Evolutionary conservation across 53 echinoderm and acorn worm species (phyloP), one percentile per base, ranked within the genome.

Genomic region (Mesocentrotus franciscanus): DNA sequence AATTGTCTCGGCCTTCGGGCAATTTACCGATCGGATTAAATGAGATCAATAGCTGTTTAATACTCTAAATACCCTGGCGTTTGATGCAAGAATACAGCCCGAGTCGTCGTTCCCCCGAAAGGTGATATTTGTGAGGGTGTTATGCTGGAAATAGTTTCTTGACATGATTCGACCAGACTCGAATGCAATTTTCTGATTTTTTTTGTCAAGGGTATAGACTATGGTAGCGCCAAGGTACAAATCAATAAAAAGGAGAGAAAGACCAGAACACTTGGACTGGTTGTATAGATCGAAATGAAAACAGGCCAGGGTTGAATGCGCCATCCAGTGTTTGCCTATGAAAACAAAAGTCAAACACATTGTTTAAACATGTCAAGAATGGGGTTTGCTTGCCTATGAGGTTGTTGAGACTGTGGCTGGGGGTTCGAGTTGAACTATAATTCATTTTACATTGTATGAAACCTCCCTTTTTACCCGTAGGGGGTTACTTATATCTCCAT

Each of bases 11-110:
- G 57, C 93, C 93, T 93, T 76, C 74, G 56, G 93, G 93, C 93
- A 75, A 93, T 93, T 93, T 93, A 93, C 94, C 62, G 33, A 84
- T 94, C 81, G 94, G 94, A 94, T 94, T 83, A 84, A 61, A 84
- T 84, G 94, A 60, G 94, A 94, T 94, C 94, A 94, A 94, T 83
- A 84, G 94, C 59, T 94, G 94, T 84, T 94, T 94, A 94, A 94
- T 94, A 94, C 94, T 59, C 84, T 94, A 94, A 94, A 94, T 94
- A 93, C 64, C 84, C 35, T 33, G 33, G 81, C 83, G 79, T 61
- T 57, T 59, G 94, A 81, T 61, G 85, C 66, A 61, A 84, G 85
- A 94, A 75, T 75, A 94, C 57, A 93, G 10, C 59, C 57, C 32
- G 30, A 76, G 34, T 30, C 18, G 78, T 93, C 79, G 74, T 59